A percentile compares a stretch with the other conserved stretches of the same genome.
Evolutionary conservation across 2,888 invertebrate species (phyloP).

Genomic region (Sesamia inferens): DNA sequence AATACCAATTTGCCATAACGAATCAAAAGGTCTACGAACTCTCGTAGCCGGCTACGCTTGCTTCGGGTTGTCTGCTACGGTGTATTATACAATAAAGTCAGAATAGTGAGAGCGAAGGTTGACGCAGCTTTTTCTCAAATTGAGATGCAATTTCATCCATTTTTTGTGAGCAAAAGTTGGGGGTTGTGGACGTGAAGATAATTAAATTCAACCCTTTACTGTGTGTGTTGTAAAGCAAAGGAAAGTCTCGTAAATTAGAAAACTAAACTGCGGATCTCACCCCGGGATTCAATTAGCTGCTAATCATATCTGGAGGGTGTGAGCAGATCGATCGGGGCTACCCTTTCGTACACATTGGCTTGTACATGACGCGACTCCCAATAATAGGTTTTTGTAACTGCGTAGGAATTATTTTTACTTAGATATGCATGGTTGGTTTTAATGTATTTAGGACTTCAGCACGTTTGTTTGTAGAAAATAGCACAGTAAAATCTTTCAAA

Average conservation of each 20-base stretch:
- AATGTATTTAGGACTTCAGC: neutral
- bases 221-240: conserved; percentile 75
- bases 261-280: conserved; percentile 89
- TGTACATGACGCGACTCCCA: conserved; percentile 59
- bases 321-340: conserved; percentile 83
- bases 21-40: conserved; percentile 70
- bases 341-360: conserved; percentile 78
- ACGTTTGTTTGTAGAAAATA: conserved; percentile 7
- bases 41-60: conserved; percentile 64
- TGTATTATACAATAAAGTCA: conserved; percentile 58
- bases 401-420: conserved; percentile 29
- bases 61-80: conserved; percentile 64
- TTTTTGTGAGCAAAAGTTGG: conserved; percentile 79
- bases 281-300: conserved; percentile 89
- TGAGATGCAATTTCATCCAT: conserved; percentile 79
- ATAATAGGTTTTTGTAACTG: conserved; percentile 49
- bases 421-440: conserved; percentile 8
- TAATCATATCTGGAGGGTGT: conserved; percentile 90
- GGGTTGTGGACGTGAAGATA: conserved; percentile 80
- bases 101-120: conserved; percentile 69
- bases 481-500: neutral
- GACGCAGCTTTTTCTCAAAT: conserved; percentile 71
- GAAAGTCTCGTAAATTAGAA: conserved; percentile 89
- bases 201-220: conserved; percentile 89
- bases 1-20: conserved; percentile 73